Percentiles rank a stretch among this genome's conserved stretches.
Conservation (phyloP, 2,888 invertebrate genomes). For the Campaea margaritaria region DNA sequence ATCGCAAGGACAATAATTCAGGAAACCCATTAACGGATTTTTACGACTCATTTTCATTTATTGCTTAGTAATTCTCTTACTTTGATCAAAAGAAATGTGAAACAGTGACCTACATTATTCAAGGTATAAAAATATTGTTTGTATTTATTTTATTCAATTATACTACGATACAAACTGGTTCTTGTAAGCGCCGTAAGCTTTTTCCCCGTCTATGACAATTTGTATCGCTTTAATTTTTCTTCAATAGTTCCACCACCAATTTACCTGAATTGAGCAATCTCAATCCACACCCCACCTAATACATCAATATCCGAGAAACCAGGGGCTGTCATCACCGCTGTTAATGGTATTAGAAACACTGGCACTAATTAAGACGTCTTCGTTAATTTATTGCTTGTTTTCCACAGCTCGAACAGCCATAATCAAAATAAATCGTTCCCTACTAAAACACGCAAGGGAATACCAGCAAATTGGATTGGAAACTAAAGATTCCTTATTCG, state of each 20-base stretch:
- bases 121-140: too few species aligned
- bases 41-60: constrained; percentile 20
- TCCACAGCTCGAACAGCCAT: constrained; percentile 69
- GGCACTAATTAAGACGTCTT: constrained; percentile 79
- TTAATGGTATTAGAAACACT: constrained; percentile 81
- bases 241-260: constrained; percentile 20
- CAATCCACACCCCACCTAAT: constrained; percentile 57
- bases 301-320: constrained; percentile 72
- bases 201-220: too few species aligned
- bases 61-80: constrained; percentile 6
- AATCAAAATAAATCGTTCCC: constrained; percentile 82
- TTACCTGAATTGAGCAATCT: constrained; percentile 51
- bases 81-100: not conserved
- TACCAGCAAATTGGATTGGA: constrained; percentile 75
- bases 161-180: too few species aligned
- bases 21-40: constrained; percentile 21
- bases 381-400: constrained; percentile 81
- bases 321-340: constrained; percentile 72
- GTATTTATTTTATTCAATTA: too few species aligned
- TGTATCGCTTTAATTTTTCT: too few species aligned
- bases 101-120: too few species aligned
- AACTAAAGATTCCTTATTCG: constrained; percentile 63
- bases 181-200: too few species aligned
- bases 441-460: constrained; percentile 77
- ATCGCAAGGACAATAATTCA: constrained; percentile 29